A percentile compares a stretch with the other conserved stretches of the same genome.
phyloP scores from a whole-genome alignment of 2,113 vertebrate genomes.

The Hydrolagus affinis region DNA sequence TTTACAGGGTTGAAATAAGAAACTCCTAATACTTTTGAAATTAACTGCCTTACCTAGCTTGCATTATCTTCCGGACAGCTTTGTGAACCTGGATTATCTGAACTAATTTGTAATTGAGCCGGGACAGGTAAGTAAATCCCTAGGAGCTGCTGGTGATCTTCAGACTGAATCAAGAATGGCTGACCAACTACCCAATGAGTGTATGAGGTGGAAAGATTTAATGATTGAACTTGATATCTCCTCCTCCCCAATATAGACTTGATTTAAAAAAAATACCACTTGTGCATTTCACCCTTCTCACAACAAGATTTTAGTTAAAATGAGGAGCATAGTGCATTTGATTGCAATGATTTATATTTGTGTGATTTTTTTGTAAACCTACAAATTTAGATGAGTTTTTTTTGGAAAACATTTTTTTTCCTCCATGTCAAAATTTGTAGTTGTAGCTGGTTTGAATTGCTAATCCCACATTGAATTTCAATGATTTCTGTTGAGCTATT shows the following conservation, averaged over 20 bases:
- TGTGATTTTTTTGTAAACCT: no score
- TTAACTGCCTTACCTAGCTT: conserved; percentile 3
- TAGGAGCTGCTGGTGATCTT: background rate
- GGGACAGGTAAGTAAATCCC: conserved; percentile 1
- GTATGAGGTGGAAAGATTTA: background rate
- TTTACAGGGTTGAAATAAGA: background rate
- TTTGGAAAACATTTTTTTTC: no score
- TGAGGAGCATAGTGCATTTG: no score
- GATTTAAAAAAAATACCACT: background rate
- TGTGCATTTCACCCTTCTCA: no score
- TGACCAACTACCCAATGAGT: background rate
- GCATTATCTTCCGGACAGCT: conserved; percentile 2
- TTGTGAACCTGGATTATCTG: background rate
- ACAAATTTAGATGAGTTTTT: no score
- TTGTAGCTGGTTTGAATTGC: no score
- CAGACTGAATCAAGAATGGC: background rate
- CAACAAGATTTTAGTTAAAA: no score
- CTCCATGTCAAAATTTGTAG: no score
- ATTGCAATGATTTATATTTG: no score
- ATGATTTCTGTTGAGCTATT: no score
- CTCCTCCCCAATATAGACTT: background rate
- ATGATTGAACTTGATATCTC: background rate
- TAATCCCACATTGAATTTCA: no score
- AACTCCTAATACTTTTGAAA: background rate
- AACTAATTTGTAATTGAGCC: background rate